These are phyloP conservation scores for Dicyrtoma fusca DNA, from an alignment of 2,888 invertebrate genomes.

Conservation along the genomic window DNA sequence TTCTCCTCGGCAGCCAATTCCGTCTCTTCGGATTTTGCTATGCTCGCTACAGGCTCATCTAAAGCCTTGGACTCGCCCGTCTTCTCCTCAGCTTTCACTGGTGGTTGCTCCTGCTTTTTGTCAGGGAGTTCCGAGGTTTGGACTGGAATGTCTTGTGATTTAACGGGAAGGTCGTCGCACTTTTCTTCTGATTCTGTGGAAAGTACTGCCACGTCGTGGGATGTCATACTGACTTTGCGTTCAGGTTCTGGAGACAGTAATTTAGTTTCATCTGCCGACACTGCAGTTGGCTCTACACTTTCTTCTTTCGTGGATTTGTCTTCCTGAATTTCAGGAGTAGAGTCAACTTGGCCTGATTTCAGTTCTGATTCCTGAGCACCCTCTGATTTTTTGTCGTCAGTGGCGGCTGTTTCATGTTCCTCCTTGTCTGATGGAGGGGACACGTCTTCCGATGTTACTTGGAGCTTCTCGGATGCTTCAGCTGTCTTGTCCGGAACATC, in stretches of 20 bases:
- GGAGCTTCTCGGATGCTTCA: slow-evolving; percentile 5
- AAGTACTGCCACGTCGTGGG: not conserved
- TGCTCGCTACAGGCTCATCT: too few species aligned
- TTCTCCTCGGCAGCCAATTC: too few species aligned
- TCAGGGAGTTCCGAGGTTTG: too few species aligned
- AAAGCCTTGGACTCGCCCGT: too few species aligned
- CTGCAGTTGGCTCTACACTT: slow-evolving; percentile 15
- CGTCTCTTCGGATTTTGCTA: too few species aligned
- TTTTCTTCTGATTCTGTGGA: not conserved
- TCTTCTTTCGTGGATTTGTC: slow-evolving; percentile 24
- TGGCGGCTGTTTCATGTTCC: not conserved
- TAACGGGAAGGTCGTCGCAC: too few species aligned
- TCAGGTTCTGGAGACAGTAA: slow-evolving; percentile 1
- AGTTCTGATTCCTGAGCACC: too few species aligned
- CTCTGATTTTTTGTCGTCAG: not conserved
- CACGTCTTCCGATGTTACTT: slow-evolving; percentile 12
- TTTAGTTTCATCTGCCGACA: slow-evolving; percentile 12
- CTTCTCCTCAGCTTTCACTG: too few species aligned
- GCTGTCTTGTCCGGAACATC: not conserved
- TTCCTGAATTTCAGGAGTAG: not conserved
- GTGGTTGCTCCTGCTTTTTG: too few species aligned
- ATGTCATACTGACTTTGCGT: too few species aligned
- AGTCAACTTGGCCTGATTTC: slow-evolving; percentile 6
- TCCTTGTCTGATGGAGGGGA: slow-evolving; percentile 19
- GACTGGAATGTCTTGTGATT: too few species aligned